Percentiles rank a stretch among this genome's conserved stretches.
phyloP scores from a whole-genome alignment of 2,888 invertebrate species.

The Drosophila cyrtoloma region DNA sequence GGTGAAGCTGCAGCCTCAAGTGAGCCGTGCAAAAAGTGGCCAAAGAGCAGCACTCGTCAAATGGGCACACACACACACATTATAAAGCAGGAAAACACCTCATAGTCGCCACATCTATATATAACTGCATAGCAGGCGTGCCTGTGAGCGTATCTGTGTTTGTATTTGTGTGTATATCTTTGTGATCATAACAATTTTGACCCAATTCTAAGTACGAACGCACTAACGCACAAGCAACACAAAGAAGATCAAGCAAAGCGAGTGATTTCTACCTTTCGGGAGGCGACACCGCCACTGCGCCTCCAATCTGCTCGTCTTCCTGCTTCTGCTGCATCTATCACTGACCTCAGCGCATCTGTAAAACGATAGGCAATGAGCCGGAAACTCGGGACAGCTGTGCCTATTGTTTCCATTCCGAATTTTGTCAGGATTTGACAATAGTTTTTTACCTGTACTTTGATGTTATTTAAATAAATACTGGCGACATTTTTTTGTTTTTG shows the following conservation, averaged over 20 bases:
- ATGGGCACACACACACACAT: constrained; percentile 56
- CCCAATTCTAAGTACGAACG: constrained; percentile 72
- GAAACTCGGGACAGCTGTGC: constrained; percentile 36
- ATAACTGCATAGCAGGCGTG: constrained; percentile 69
- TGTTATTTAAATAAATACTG: background rate
- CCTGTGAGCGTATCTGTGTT: constrained; percentile 3
- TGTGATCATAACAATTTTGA: constrained; percentile 83
- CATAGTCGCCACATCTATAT: constrained; percentile 55
- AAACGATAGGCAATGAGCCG: constrained; percentile 61
- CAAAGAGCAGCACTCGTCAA: constrained; percentile 50
- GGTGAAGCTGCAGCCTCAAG: constrained; percentile 37
- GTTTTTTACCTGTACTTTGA: constrained; percentile 4
- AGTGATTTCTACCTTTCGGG: constrained; percentile 46
- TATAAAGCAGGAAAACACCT: constrained; percentile 75
- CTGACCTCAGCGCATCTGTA: constrained; percentile 75
- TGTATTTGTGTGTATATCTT: constrained; percentile 32
- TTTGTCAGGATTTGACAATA: background rate
- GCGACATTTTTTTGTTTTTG: background rate
- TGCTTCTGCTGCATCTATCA: constrained; percentile 41
- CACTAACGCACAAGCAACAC: constrained; percentile 51
- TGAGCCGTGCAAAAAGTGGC: constrained; percentile 68
- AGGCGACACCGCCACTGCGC: constrained; percentile 7
- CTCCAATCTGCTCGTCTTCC: background rate
- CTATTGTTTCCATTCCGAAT: background rate
- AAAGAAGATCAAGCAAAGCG: constrained; percentile 51